Conservation (phyloP, 2,113 vertebrate genomes). For the Petrocephalus zakoni region DNA sequence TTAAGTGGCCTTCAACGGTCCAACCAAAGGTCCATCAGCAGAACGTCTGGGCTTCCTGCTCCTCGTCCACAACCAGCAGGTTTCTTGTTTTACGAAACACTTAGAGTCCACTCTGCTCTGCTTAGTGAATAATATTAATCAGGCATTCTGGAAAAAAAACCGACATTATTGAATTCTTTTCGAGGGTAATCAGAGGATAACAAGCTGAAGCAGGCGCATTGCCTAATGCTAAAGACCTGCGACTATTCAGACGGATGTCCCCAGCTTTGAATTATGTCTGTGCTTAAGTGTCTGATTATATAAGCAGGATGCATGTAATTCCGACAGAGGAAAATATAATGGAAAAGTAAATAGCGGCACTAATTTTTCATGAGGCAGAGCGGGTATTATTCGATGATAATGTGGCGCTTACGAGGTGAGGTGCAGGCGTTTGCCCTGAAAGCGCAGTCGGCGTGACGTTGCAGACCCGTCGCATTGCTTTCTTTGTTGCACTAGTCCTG, state of each 20-base stretch:
- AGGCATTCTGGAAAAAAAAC: neutral
- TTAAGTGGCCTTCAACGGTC: neutral
- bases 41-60: neutral
- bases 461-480: neutral
- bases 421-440: neutral
- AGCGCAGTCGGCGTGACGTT: neutral
- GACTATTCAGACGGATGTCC: neutral
- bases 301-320: slow-evolving; percentile 2
- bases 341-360: neutral
- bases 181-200: neutral
- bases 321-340: slow-evolving; percentile 8
- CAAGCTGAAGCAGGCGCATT: neutral
- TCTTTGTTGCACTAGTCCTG: neutral
- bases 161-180: neutral
- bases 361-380: neutral
- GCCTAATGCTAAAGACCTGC: neutral
- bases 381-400: neutral
- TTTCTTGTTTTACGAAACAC: neutral
- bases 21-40: neutral
- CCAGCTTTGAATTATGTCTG: neutral
- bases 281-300: neutral
- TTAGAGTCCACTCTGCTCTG: neutral
- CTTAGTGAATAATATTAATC: neutral
- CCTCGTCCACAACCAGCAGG: neutral
- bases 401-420: neutral